Evolutionary conservation across 2,797 vertebrate genomes (phyloP).

Genomic region (Spea hammondii): DNA sequence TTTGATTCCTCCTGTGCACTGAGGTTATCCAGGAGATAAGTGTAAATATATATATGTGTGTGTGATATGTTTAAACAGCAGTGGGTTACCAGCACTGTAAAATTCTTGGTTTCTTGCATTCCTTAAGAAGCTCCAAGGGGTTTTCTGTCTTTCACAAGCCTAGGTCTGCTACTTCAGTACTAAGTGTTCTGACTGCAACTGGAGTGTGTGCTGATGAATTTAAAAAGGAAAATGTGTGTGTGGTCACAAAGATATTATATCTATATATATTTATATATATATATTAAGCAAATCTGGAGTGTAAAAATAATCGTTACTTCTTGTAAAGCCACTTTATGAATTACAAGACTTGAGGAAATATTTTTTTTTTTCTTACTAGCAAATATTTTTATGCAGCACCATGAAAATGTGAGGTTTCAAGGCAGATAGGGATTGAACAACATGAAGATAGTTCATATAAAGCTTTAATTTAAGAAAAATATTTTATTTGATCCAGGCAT

Average conservation of each 20-base stretch:
- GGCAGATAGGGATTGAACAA: slow-evolving; percentile 43
- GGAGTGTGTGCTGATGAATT: neutral
- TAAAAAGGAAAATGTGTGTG: slow-evolving; percentile 13
- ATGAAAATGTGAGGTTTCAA: slow-evolving; percentile 62
- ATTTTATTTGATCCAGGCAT: slow-evolving; percentile 78
- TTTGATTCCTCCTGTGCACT: slow-evolving; percentile 77
- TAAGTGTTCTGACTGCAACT: neutral
- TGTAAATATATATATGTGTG: slow-evolving; percentile 62
- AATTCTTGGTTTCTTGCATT: slow-evolving; percentile 53
- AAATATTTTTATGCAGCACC: slow-evolving; percentile 72
- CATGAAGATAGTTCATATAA: slow-evolving; percentile 61
- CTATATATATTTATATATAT: neutral
- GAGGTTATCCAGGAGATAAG: slow-evolving; percentile 73
- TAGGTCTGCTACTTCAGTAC: slow-evolving; percentile 6
- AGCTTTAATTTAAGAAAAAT: slow-evolving; percentile 77
- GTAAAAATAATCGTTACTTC: neutral
- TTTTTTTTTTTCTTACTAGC: slow-evolving; percentile 56
- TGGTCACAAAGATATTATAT: slow-evolving; percentile 45
- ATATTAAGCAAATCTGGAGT: neutral
- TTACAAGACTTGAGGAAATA: slow-evolving; percentile 65
- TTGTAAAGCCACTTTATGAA: slow-evolving; percentile 55
- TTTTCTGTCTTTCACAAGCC: neutral
- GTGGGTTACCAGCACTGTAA: slow-evolving; percentile 60
- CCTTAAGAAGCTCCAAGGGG: slow-evolving; percentile 52
- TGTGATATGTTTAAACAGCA: slow-evolving; percentile 59